A percentile compares a stretch with the other conserved stretches of the same genome.
These are phyloP conservation scores for Volucella bombylans DNA, from an alignment of 2,888 invertebrate genomes.

Conservation along the genomic window DNA sequence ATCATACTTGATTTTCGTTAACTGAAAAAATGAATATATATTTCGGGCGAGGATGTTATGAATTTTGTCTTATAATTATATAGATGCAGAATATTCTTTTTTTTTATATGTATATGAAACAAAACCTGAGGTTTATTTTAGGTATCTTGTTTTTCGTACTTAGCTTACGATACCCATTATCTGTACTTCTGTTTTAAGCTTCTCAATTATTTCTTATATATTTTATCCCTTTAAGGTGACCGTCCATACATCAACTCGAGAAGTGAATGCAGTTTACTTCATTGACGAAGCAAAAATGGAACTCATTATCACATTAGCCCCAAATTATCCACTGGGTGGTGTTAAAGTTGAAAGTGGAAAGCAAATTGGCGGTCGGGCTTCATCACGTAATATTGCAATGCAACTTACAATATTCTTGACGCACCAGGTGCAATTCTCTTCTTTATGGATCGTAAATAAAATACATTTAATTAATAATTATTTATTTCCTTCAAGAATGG, in stretches of 20 bases:
- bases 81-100: too few relatives aligned
- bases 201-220: too few relatives aligned
- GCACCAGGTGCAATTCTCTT: conserved; percentile 87
- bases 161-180: too few relatives aligned
- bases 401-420: conserved; percentile 93
- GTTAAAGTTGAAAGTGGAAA: conserved; percentile 88
- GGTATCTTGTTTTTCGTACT: too few relatives aligned
- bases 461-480: background rate
- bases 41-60: too few relatives aligned
- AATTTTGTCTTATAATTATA: too few relatives aligned
- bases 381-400: conserved; percentile 90
- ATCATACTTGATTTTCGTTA: too few relatives aligned
- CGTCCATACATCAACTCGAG: conserved; percentile 88
- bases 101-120: too few relatives aligned
- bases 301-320: conserved; percentile 89
- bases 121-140: too few relatives aligned
- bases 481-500: conserved; percentile 88
- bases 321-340: conserved; percentile 92
- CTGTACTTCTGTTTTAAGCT: too few relatives aligned
- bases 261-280: conserved; percentile 91
- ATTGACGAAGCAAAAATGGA: conserved; percentile 91
- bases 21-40: too few relatives aligned
- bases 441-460: background rate
- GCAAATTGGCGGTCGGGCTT: conserved; percentile 87
- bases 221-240: conserved; percentile 84